phyloP scores from a whole-genome alignment of 2,113 vertebrate genomes.

The Pteropus alecto region DNA sequence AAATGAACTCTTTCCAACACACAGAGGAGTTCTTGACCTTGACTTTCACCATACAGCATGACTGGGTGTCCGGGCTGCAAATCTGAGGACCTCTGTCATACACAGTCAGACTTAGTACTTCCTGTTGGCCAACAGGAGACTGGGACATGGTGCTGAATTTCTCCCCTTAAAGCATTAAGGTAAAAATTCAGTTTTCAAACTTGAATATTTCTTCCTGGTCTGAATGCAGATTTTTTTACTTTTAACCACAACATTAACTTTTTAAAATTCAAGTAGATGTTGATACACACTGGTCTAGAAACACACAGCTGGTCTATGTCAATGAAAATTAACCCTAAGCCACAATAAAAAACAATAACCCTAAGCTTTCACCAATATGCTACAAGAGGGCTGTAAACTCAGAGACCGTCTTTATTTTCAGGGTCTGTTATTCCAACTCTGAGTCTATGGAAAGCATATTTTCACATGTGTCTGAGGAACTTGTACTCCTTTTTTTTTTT shows the following conservation, averaged over 20 bases:
- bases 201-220: neutral
- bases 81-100: slow-evolving; percentile 73
- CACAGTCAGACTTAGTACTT: slow-evolving; percentile 80
- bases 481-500: neutral
- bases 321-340: neutral
- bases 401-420: neutral
- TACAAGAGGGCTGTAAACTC: neutral
- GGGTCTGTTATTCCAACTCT: neutral
- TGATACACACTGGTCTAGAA: neutral
- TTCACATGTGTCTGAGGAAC: neutral
- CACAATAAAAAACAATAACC: neutral
- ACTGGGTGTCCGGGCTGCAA: slow-evolving; percentile 80
- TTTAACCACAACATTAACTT: neutral
- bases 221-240: slow-evolving; percentile 32
- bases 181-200: slow-evolving; percentile 29
- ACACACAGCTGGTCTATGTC: neutral
- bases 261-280: neutral
- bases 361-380: neutral
- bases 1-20: slow-evolving; percentile 82
- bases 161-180: slow-evolving; percentile 2
- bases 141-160: slow-evolving; percentile 64
- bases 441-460: neutral
- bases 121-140: slow-evolving; percentile 78
- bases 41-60: slow-evolving; percentile 79
- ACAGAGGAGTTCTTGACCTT: slow-evolving; percentile 83